Conservation (phyloP, 2,888 invertebrate species). For the Piscicola geometra region DNA sequence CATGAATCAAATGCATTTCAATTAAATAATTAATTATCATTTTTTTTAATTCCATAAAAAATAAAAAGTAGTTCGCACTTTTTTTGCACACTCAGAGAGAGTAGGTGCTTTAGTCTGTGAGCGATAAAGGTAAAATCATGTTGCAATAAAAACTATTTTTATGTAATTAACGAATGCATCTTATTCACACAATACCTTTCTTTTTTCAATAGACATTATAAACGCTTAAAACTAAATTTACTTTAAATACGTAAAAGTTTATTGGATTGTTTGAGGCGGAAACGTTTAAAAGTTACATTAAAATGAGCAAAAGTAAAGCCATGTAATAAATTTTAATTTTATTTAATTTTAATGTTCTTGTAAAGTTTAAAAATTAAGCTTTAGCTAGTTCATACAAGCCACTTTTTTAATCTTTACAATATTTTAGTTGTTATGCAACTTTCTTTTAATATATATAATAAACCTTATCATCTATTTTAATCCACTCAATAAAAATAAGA, state of each 20-base stretch:
- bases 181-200: not conserved
- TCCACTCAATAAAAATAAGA: too few relatives aligned
- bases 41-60: not conserved
- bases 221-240: not conserved
- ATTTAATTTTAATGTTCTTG: too few relatives aligned
- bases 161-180: not conserved
- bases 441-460: too few relatives aligned
- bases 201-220: not conserved
- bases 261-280: not conserved
- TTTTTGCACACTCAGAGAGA: not conserved
- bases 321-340: too few relatives aligned
- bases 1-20: too few relatives aligned
- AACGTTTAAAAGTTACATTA: not conserved
- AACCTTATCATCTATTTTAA: too few relatives aligned
- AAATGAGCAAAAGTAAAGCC: not conserved
- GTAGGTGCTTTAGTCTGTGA: not conserved
- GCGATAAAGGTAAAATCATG: not conserved
- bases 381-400: too few relatives aligned
- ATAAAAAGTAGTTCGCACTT: not conserved
- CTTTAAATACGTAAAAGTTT: not conserved
- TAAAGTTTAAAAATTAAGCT: not conserved
- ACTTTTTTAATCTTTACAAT: too few relatives aligned
- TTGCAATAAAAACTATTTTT: constrained; percentile 4
- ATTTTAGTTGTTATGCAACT: too few relatives aligned
- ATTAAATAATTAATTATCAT: too few relatives aligned